Base-by-base conservation (phyloP, 2,797 vertebrate species). In the Alfaro cultratus region DNA sequence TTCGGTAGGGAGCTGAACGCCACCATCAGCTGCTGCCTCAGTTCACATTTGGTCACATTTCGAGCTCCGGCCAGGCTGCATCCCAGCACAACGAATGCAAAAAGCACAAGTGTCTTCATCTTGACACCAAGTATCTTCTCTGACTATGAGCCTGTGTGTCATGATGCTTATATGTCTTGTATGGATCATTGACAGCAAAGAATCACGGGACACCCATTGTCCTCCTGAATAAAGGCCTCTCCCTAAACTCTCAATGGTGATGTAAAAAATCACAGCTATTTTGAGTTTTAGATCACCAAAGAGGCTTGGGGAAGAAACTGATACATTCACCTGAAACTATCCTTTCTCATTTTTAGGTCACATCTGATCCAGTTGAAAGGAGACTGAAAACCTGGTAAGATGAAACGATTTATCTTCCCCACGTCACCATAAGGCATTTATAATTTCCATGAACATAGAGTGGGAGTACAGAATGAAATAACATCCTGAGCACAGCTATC, bases 21-120 rank as follows among this genome's bases (percentile, higher is more conserved):
- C 1, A 1, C 0, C 8, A 8, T 13, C 45, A 93, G 76, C 1
- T 41, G 0, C 0, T 80, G 13, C 74, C 2, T 83, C 74, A 94
- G 78, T 0, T 86, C 73, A 79, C 93, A 94, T 70, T 85, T 90
- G 0, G 81, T 0, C 46, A 89, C 34, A 0, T 8, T 23, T 2
- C 2, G 8, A 7, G 76, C 85, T 0, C 62, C 51, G 2, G 77
- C 36, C 68, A 72, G 57, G 36, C 74, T 31, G 45, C 64, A 82
- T 77, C 74, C 68, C 81, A 93, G 51, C 43, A 29, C 75, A 0
- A 47, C 75, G 26, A 86, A 11, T 4, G 87, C 34, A 55, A 89
- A 36, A 49, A 79, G 46, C 23, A 77, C 15, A 0, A 85, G n/a
- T 0, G 11, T 3, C 68, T 15, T 90, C 90, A 93, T 92, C 46